Base-by-base conservation (phyloP, 2,797 vertebrate genomes). In the Phylloscopus collybita region DNA sequence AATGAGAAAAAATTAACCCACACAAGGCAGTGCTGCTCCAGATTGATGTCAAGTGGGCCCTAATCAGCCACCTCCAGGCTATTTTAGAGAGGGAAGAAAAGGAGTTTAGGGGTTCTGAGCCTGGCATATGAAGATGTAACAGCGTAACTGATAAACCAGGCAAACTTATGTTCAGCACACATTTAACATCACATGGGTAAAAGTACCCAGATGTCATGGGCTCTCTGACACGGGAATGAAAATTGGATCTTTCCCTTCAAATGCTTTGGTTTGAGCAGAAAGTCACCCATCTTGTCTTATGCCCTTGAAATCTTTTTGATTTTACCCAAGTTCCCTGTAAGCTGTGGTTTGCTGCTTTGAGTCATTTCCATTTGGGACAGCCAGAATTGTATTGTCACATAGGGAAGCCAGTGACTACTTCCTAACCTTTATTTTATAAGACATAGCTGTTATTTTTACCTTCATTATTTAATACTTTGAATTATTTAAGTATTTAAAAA, bases 401-500 rank as follows among this genome's bases (percentile, higher is more conserved):
- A 65, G 19, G 18, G 11, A 34, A 92, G 29, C 17, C 78, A 38
- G 8, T 34, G 49, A 56, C 79, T 66, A 18, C 71, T 94, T 88
- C 74, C 64, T 80, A 78, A 54, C 40, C 32, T 82, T 86, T 86
- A n/a, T 64, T 87, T 93, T 90, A 19, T 60, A 66, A 66, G 45
- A 57, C 10, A 57, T 72, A 92, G 32, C 27, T 94, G 44, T 59
- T 89, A 88, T 76, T 93, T 94, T 82, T 49, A 3, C 9, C 5
- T 65, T 92, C 13, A 34, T 86, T 73, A 69, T 95, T 86, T 70
- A 74, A 83, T 54, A 34, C 16, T 47, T 40, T 80, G 76, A 93
- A 93, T 94, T 88, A 78, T 71, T 67, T 60, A 93, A 74, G 15
- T 40, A 66, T 89, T 90, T 38, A 30, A 87, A 90, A 92, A 17